Conservation (phyloP, 2,113 vertebrate species). For the Thermophis baileyi region DNA sequence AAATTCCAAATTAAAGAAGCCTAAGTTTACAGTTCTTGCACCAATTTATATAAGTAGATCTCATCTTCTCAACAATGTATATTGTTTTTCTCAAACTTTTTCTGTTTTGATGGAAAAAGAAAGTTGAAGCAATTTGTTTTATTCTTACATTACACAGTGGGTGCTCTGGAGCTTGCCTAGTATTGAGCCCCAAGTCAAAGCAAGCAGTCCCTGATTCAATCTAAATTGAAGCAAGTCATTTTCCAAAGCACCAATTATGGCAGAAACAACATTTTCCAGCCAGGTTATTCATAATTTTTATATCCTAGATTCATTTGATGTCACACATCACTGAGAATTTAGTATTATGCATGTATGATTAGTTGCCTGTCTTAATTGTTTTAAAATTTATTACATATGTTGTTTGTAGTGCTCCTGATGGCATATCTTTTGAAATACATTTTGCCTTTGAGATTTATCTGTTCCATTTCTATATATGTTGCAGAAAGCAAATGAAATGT, state of each 20-base stretch:
- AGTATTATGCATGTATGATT: background rate
- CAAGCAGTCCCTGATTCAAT: background rate
- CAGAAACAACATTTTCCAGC: background rate
- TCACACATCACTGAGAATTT: background rate
- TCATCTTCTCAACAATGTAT: background rate
- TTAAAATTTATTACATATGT: background rate
- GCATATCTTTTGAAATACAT: background rate
- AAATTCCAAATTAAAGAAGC: background rate
- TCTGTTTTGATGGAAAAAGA: background rate
- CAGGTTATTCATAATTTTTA: background rate
- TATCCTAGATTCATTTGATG: background rate
- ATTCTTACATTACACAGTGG: background rate
- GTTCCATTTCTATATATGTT: background rate
- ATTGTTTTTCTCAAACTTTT: background rate
- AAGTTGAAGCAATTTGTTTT: background rate
- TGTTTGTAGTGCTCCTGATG: background rate
- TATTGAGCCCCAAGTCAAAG: background rate
- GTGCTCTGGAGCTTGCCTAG: background rate
- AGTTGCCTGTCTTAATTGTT: background rate
- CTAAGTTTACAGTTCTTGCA: background rate
- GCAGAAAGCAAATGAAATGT: constrained; percentile 1
- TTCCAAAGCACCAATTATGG: background rate
- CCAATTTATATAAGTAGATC: background rate
- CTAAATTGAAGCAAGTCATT: background rate
- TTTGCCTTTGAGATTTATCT: background rate